phyloP scores from a whole-genome alignment of 2,888 invertebrate species.

The Eupithecia centaureata region DNA sequence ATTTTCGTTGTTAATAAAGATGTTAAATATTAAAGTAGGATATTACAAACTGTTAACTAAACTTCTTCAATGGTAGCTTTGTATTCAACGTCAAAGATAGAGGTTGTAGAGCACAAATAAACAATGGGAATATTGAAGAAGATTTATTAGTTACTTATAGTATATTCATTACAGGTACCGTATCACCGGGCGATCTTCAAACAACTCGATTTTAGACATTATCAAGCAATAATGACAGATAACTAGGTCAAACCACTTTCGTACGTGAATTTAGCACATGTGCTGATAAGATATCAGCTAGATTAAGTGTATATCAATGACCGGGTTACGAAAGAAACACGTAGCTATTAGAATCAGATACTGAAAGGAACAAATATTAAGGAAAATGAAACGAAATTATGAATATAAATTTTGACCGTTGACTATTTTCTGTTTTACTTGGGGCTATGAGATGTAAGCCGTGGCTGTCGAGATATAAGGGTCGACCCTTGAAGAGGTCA shows the following conservation, averaged over 20 bases:
- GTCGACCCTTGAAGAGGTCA: too few relatives aligned
- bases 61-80: too few relatives aligned
- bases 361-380: not conserved
- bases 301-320: constrained; percentile 39
- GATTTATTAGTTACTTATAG: too few relatives aligned
- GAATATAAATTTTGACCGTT: too few relatives aligned
- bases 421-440: too few relatives aligned
- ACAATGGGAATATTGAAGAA: too few relatives aligned
- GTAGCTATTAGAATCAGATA: not conserved
- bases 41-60: too few relatives aligned
- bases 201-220: constrained; percentile 12
- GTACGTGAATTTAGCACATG: constrained; percentile 34
- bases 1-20: too few relatives aligned
- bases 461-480: too few relatives aligned
- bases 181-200: constrained; percentile 19
- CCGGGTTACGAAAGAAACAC: constrained; percentile 34
- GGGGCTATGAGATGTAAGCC: too few relatives aligned
- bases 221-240: constrained; percentile 25
- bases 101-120: not conserved
- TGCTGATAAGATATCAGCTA: constrained; percentile 35
- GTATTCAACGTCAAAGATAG: not conserved
- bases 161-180: too few relatives aligned
- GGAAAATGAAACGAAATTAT: not conserved
- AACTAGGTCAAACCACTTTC: constrained; percentile 27
- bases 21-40: too few relatives aligned